Conservation (phyloP, 2,888 invertebrate genomes). For the Diabrotica balteata region DNA sequence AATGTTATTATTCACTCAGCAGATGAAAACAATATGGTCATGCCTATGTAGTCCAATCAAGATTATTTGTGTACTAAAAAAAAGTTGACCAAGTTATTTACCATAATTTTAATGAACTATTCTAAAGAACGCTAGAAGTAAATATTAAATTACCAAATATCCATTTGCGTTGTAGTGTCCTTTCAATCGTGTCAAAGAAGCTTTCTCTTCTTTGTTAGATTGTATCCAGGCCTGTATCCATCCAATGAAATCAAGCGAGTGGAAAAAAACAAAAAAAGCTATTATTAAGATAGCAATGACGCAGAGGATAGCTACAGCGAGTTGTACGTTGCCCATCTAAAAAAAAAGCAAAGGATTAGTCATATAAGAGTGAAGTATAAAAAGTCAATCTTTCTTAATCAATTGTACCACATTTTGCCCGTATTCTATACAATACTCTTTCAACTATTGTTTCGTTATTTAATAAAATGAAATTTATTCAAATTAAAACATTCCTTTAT, state of each 20-base stretch:
- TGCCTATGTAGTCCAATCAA: too few relatives aligned
- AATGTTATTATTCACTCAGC: too few relatives aligned
- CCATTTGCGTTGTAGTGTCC: constrained; percentile 72
- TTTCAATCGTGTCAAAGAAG: constrained; percentile 62
- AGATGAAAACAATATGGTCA: too few relatives aligned
- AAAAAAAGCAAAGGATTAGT: constrained; percentile 30
- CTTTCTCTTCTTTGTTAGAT: constrained; percentile 65
- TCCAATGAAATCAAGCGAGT: constrained; percentile 60
- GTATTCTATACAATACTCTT: background rate
- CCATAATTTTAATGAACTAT: too few relatives aligned
- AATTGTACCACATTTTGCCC: background rate
- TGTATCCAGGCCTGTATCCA: constrained; percentile 63
- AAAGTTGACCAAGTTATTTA: too few relatives aligned
- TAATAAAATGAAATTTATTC: too few relatives aligned
- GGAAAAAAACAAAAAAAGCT: constrained; percentile 59
- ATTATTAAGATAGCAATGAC: constrained; percentile 58
- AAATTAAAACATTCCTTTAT: too few relatives aligned
- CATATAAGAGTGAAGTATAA: background rate
- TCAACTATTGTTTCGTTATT: too few relatives aligned
- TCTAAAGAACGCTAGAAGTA: too few relatives aligned
- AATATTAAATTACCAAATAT: constrained; percentile 65
- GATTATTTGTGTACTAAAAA: too few relatives aligned
- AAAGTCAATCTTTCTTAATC: background rate
- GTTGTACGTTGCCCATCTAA: constrained; percentile 58
- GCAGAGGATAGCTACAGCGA: constrained; percentile 55